Conservation (phyloP, 2,797 vertebrate genomes). For the Crenichthys baileyi region DNA sequence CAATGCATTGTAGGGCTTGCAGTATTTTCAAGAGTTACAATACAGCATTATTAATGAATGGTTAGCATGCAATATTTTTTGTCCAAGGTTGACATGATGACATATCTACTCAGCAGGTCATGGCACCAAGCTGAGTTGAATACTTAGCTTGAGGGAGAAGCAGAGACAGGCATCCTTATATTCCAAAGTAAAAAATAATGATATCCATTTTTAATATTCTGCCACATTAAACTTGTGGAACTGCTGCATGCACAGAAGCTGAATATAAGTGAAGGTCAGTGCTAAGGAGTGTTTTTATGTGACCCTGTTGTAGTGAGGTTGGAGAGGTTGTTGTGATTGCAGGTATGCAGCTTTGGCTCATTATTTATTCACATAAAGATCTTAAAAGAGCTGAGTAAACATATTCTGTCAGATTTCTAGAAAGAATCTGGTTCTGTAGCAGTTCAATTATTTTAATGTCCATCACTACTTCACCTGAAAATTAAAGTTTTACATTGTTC, state of each 20-base stretch:
- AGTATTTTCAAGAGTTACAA: neutral
- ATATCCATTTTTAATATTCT: neutral
- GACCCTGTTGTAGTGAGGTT: neutral
- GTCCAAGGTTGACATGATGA: neutral
- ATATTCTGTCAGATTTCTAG: neutral
- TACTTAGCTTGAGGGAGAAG: neutral
- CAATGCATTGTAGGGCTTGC: neutral
- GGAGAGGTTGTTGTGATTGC: constrained; percentile 6
- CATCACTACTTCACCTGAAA: neutral
- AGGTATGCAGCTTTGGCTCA: constrained; percentile 6
- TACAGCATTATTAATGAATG: neutral
- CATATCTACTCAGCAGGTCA: neutral
- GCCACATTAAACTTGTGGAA: neutral
- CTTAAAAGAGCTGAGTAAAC: neutral
- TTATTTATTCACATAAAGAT: neutral
- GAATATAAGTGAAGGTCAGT: neutral
- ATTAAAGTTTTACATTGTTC: neutral
- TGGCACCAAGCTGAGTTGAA: neutral
- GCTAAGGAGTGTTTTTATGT: constrained; percentile 5
- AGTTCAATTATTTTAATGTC: neutral
- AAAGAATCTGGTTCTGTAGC: neutral
- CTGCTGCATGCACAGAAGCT: neutral
- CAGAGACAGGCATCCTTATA: neutral
- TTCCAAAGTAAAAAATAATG: neutral
- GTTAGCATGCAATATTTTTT: neutral